Evolutionary conservation across 2,888 invertebrate genomes (phyloP).

Genomic region (Ophraella communa): DNA sequence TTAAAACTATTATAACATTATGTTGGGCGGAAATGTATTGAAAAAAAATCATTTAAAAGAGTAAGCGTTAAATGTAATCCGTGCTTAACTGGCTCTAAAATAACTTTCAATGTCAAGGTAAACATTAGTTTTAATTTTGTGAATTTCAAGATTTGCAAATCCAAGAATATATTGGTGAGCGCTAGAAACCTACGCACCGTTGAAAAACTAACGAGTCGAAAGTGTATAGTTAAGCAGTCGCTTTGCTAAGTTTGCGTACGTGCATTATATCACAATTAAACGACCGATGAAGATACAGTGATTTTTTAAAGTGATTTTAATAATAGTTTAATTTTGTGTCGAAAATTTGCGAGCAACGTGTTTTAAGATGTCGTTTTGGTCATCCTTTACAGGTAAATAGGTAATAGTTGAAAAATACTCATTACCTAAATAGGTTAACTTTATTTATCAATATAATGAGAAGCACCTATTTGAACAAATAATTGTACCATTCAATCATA

Average conservation of each 20-base stretch:
- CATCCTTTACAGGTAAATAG: slow-evolving; percentile 17
- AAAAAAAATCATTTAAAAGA: background rate
- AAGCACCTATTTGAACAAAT: too few species aligned
- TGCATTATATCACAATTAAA: background rate
- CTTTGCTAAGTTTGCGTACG: background rate
- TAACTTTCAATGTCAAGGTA: slow-evolving; percentile 7
- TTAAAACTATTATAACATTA: background rate
- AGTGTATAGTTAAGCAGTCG: background rate
- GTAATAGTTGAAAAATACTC: background rate
- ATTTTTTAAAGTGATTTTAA: background rate
- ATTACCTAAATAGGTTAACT: too few species aligned
- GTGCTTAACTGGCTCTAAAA: slow-evolving; percentile 1
- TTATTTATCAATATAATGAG: too few species aligned
- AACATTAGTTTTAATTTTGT: background rate
- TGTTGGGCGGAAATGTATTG: background rate
- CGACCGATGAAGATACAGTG: background rate
- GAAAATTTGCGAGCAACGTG: too few species aligned
- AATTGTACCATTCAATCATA: too few species aligned
- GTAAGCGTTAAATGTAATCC: background rate
- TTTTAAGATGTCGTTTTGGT: slow-evolving; percentile 20
- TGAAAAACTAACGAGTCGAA: background rate
- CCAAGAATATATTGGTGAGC: slow-evolving; percentile 4
- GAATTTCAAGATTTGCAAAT: slow-evolving; percentile 5
- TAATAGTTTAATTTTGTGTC: background rate
- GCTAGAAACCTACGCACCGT: background rate